A percentile compares a stretch with the other conserved stretches of the same genome.
Evolutionary conservation across 2,797 vertebrate genomes (phyloP).

Genomic region (Ammospiza maritima): DNA sequence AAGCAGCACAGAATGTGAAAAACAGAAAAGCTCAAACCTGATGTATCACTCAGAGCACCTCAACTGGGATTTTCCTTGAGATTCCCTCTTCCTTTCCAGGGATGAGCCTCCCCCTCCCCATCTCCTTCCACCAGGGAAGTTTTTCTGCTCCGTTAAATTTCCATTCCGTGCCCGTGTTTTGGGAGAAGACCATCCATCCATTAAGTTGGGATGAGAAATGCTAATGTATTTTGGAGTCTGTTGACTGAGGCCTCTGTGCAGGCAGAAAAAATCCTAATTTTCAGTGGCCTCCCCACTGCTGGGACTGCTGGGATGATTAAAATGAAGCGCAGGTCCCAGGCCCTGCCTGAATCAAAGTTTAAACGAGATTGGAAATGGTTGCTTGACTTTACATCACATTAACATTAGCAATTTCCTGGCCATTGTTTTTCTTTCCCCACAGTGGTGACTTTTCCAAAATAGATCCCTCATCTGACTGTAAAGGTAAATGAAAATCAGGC

Average conservation of each 20-base stretch:
- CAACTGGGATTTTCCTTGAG: background rate
- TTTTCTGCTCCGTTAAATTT: slow-evolving; percentile 29
- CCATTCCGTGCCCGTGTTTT: background rate
- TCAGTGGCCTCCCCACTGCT: slow-evolving; percentile 37
- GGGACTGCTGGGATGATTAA: slow-evolving; percentile 61
- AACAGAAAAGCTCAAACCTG: background rate
- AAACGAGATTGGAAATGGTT: slow-evolving; percentile 61
- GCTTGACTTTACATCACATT: slow-evolving; percentile 66
- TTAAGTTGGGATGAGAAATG: background rate
- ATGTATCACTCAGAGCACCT: background rate
- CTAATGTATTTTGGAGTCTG: slow-evolving; percentile 49
- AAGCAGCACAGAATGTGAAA: background rate
- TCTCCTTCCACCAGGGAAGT: background rate
- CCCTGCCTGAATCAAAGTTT: slow-evolving; percentile 65
- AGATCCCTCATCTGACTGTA: slow-evolving; percentile 59
- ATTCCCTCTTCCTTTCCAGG: background rate
- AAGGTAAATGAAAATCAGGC: slow-evolving; percentile 61
- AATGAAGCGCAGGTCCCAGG: slow-evolving; percentile 47
- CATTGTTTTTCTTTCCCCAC: slow-evolving; percentile 65
- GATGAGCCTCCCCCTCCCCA: background rate
- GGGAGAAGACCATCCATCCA: slow-evolving; percentile 57
- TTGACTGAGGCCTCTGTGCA: slow-evolving; percentile 39
- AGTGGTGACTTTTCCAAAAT: slow-evolving; percentile 65
- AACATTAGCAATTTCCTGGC: slow-evolving; percentile 70
- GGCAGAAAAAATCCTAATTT: slow-evolving; percentile 8